phyloP scores from a whole-genome alignment of 35 echinoderm and acorn worm species.

The Lytechinus variegatus region DNA sequence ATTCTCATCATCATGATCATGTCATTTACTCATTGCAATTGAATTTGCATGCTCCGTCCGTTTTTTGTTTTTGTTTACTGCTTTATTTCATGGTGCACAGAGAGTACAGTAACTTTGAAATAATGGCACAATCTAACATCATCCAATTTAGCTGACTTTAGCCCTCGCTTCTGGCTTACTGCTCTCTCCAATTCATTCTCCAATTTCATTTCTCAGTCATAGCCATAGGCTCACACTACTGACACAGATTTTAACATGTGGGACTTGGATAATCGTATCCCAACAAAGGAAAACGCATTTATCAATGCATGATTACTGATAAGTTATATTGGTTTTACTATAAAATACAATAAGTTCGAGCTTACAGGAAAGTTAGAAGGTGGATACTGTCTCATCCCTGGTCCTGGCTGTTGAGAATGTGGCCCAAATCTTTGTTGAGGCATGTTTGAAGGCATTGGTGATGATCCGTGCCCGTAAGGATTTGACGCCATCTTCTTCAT shows the following conservation, averaged over 20 bases:
- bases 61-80: too few relatives aligned
- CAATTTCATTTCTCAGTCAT: too few relatives aligned
- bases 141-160: too few relatives aligned
- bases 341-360: neutral
- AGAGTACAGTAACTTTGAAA: too few relatives aligned
- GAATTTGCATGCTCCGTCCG: too few relatives aligned
- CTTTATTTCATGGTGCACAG: too few relatives aligned
- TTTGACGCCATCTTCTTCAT: conserved; percentile 82
- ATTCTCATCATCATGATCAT: too few relatives aligned
- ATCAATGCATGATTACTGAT: neutral
- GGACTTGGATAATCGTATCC: neutral
- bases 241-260: neutral
- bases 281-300: neutral
- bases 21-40: too few relatives aligned
- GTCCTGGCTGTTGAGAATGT: conserved; percentile 71
- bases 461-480: conserved; percentile 60
- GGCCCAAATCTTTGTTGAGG: conserved; percentile 61
- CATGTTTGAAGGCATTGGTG: conserved; percentile 64
- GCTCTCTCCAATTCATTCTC: too few relatives aligned
- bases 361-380: conserved; percentile 74
- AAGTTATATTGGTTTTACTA: neutral
- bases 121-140: too few relatives aligned
- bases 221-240: neutral
- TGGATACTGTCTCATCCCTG: conserved; percentile 71
- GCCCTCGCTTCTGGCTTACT: too few relatives aligned